Conservation (phyloP, 2,797 vertebrate genomes). For the Synanceia verrucosa region DNA sequence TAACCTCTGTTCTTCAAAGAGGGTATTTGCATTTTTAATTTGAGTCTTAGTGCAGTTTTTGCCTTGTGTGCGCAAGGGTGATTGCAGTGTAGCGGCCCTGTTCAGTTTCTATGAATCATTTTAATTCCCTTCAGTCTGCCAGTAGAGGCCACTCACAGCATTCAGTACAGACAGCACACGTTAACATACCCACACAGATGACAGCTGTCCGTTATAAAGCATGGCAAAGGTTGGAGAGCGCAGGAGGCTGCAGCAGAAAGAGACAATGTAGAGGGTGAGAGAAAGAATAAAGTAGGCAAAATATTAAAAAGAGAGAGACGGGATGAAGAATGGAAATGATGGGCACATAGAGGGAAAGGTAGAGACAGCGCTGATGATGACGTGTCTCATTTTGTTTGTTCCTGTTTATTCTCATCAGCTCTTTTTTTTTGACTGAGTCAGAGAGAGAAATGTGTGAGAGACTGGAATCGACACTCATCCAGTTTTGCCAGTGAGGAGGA, state of each 20-base stretch:
- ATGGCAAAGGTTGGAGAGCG: constrained; percentile 23
- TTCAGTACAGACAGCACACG: constrained; percentile 79
- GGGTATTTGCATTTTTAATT: constrained; percentile 18
- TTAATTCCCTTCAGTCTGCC: constrained; percentile 90
- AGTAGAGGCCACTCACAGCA: constrained; percentile 99
- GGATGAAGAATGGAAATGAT: constrained; percentile 8
- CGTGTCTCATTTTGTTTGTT: constrained; percentile 38
- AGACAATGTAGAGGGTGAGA: neutral
- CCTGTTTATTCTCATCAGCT: constrained; percentile 48
- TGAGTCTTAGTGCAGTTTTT: constrained; percentile 1
- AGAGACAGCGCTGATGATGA: constrained; percentile 35
- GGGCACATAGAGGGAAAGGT: neutral
- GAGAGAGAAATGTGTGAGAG: constrained; percentile 61
- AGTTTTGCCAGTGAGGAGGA: constrained; percentile 52
- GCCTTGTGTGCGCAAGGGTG: neutral
- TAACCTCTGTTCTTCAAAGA: constrained; percentile 5
- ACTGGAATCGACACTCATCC: constrained; percentile 59
- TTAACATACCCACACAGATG: constrained; percentile 21
- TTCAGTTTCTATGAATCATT: constrained; percentile 80
- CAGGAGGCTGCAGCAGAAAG: constrained; percentile 23
- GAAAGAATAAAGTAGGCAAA: neutral
- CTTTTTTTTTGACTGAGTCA: constrained; percentile 49
- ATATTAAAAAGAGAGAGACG: neutral
- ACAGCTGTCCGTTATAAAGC: constrained; percentile 69
- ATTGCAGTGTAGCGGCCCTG: neutral